Percentiles rank a stretch among this genome's conserved stretches.
Evolutionary conservation across 2,888 invertebrate genomes (phyloP).

Genomic region (Itoplectis maculator): DNA sequence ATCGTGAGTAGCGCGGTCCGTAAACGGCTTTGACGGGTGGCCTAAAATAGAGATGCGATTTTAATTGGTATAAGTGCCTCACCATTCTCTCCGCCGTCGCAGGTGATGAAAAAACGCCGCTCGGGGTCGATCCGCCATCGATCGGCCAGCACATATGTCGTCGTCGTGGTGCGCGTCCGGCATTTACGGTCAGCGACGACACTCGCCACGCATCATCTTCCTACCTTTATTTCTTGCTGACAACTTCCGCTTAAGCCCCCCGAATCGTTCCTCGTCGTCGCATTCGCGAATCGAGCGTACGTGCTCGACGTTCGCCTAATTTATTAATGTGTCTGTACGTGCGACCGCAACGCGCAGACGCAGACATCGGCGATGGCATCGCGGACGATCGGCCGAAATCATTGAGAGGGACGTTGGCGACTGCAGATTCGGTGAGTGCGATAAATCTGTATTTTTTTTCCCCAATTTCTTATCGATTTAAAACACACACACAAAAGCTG

Average conservation of each 20-base stretch:
- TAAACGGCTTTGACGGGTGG: slow-evolving; percentile 54
- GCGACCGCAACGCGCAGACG: slow-evolving; percentile 62
- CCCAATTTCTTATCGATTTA: no score
- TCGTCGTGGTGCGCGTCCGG: slow-evolving; percentile 60
- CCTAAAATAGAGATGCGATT: slow-evolving; percentile 76
- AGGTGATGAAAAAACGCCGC: slow-evolving; percentile 40
- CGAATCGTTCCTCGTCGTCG: slow-evolving; percentile 70
- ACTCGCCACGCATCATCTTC: slow-evolving; percentile 44
- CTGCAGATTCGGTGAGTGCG: slow-evolving; percentile 4
- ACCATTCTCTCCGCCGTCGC: slow-evolving; percentile 6
- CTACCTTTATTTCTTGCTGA: slow-evolving; percentile 67
- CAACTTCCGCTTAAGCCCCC: slow-evolving; percentile 69
- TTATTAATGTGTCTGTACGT: slow-evolving; percentile 75
- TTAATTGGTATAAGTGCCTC: slow-evolving; percentile 76
- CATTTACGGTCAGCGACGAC: slow-evolving; percentile 67
- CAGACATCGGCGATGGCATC: slow-evolving; percentile 45
- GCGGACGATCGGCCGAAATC: slow-evolving; percentile 30
- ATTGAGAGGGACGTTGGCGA: slow-evolving; percentile 37
- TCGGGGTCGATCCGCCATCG: slow-evolving; percentile 43
- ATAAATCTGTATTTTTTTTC: no score
- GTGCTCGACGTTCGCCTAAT: slow-evolving; percentile 71
- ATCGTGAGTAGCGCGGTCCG: no score
- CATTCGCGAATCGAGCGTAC: slow-evolving; percentile 62
- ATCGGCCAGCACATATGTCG: slow-evolving; percentile 32
- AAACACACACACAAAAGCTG: no score